Percentiles rank a stretch among this genome's conserved stretches.
phyloP scores from a whole-genome alignment of 2,888 invertebrate genomes.

The Callimorpha dominula region DNA sequence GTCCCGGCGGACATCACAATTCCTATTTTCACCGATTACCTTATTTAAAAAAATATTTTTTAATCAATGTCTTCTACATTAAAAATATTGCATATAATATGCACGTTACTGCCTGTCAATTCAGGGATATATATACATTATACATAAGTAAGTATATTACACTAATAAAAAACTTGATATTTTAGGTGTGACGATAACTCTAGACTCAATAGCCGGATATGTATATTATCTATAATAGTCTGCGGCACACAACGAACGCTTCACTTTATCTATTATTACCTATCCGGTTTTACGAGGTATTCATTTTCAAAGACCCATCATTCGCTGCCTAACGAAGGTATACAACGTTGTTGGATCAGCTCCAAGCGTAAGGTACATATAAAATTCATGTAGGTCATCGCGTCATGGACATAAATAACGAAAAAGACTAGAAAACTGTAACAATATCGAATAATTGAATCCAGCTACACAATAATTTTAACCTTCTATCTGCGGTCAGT shows the following conservation, averaged over 20 bases:
- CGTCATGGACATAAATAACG: constrained; percentile 43
- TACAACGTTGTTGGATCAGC: constrained; percentile 51
- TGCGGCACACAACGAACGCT: neutral
- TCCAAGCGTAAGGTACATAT: constrained; percentile 53
- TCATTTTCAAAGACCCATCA: constrained; percentile 48
- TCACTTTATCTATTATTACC: constrained; percentile 7
- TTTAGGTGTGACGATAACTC: neutral
- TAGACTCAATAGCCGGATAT: neutral
- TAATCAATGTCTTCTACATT: no score
- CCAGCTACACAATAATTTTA: neutral
- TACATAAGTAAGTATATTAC: neutral
- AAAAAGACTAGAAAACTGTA: constrained; percentile 20
- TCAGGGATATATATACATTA: neutral
- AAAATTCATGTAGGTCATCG: constrained; percentile 44
- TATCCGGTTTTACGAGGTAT: constrained; percentile 39
- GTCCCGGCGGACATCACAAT: neutral
- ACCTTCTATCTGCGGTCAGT: neutral
- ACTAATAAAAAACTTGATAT: neutral
- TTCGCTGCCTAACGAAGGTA: constrained; percentile 40
- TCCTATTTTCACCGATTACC: neutral
- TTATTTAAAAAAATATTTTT: no score
- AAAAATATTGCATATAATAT: no score
- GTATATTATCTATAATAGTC: constrained; percentile 2
- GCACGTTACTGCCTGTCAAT: neutral
- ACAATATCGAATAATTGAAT: constrained; percentile 18